Percentiles rank a stretch among this genome's conserved stretches.
phyloP scores from a whole-genome alignment of 2,797 vertebrate species.

The Pseudocheirus occidentalis region DNA sequence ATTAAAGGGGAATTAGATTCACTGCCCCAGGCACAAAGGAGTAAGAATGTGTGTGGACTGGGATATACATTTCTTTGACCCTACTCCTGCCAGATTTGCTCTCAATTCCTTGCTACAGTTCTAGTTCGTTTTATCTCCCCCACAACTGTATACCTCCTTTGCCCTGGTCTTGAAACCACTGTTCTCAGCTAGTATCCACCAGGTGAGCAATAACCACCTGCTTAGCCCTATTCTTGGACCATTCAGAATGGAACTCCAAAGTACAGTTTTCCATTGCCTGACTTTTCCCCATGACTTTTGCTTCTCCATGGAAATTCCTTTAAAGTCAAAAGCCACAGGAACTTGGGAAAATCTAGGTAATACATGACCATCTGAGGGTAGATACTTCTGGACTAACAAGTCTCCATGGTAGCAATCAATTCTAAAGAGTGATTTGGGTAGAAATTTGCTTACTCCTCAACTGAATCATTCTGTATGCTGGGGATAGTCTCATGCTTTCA shows the following conservation, averaged over 20 bases:
- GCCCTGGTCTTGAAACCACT: not conserved
- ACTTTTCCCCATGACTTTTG: not conserved
- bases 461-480: not conserved
- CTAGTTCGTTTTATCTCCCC: not conserved
- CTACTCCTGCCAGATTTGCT: not conserved
- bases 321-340: not conserved
- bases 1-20: not conserved
- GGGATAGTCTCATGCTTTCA: not conserved
- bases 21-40: not conserved
- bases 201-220: not conserved
- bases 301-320: not conserved
- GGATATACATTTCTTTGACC: not conserved
- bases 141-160: not conserved
- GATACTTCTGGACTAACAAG: not conserved
- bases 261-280: not conserved
- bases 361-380: not conserved
- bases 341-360: not conserved
- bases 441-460: not conserved
- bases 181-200: not conserved
- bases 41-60: not conserved
- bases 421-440: not conserved
- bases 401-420: not conserved
- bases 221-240: not conserved
- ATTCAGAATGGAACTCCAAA: not conserved
- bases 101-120: not conserved